Percentiles rank a stretch among this genome's conserved stretches.
Conservation (phyloP, 2,888 invertebrate genomes). For the Frankliniella intonsa region DNA sequence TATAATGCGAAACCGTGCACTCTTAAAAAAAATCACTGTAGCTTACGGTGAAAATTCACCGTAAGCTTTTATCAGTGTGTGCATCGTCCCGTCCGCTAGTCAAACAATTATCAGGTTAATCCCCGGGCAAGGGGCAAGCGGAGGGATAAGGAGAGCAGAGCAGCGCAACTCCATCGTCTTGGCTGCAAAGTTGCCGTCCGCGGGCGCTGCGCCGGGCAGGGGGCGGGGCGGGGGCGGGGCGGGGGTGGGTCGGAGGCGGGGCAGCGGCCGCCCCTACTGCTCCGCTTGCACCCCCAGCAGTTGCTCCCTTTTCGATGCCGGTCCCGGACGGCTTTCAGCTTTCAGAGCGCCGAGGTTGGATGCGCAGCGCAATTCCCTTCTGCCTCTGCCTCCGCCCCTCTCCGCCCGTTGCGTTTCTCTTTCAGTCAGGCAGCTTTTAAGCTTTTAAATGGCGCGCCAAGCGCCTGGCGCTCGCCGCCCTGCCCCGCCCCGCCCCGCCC, state of each 20-base stretch:
- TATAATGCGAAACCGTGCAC: no score
- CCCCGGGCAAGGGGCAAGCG: background rate
- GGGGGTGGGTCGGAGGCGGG: background rate
- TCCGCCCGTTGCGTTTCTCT: background rate
- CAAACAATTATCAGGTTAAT: no score
- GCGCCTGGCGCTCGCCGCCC: background rate
- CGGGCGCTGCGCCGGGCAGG: background rate
- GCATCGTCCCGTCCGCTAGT: no score
- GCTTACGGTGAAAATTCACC: no score
- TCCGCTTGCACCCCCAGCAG: background rate
- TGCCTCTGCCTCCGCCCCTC: no score
- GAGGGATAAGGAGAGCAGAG: background rate
- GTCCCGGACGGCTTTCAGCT: background rate
- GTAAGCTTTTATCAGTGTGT: no score
- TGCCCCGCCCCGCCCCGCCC: background rate
- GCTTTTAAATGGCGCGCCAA: slow-evolving; percentile 14
- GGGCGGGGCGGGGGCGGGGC: background rate
- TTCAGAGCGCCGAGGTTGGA: background rate
- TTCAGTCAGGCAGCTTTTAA: background rate
- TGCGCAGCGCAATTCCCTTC: background rate
- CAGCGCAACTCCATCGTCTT: background rate
- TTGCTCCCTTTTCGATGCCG: background rate
- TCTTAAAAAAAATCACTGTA: no score
- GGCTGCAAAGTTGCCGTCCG: background rate
- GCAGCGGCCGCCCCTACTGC: background rate